phyloP scores from a whole-genome alignment of 2,797 vertebrate genomes.

The Xenentodon cancila region DNA sequence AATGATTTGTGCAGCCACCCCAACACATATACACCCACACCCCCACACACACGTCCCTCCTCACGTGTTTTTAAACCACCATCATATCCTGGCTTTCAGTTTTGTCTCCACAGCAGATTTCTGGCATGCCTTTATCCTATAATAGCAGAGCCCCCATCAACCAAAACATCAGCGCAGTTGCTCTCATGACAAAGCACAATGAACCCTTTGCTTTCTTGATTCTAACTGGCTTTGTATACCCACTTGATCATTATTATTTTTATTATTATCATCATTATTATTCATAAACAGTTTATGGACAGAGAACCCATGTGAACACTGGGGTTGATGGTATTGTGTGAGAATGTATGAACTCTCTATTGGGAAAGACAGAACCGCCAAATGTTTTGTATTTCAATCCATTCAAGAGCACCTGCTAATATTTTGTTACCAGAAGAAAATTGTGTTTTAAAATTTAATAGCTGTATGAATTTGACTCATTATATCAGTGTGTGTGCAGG shows the following conservation, averaged over 20 bases:
- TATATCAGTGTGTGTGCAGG: too few relatives aligned
- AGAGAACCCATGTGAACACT: neutral
- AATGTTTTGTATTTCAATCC: neutral
- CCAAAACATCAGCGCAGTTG: neutral
- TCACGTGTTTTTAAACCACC: neutral
- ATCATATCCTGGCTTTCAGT: slow-evolving; percentile 7
- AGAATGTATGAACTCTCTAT: neutral
- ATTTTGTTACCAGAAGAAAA: too few relatives aligned
- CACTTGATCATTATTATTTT: too few relatives aligned
- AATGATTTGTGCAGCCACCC: too few relatives aligned
- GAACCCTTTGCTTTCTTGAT: slow-evolving; percentile 5
- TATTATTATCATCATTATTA: too few relatives aligned
- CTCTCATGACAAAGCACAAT: slow-evolving; percentile 2
- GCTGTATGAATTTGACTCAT: too few relatives aligned
- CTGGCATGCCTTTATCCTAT: neutral
- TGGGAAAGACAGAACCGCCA: neutral
- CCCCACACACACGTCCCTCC: too few relatives aligned
- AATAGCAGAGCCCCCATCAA: neutral
- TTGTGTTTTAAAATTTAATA: too few relatives aligned
- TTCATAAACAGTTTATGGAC: neutral
- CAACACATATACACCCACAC: too few relatives aligned
- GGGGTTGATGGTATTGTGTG: neutral
- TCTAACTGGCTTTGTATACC: neutral
- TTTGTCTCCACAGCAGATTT: slow-evolving; percentile 3
- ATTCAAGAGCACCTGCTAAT: too few relatives aligned